Evolutionary conservation across 2,113 vertebrate species (phyloP).

Genomic region (Columbina picui): DNA sequence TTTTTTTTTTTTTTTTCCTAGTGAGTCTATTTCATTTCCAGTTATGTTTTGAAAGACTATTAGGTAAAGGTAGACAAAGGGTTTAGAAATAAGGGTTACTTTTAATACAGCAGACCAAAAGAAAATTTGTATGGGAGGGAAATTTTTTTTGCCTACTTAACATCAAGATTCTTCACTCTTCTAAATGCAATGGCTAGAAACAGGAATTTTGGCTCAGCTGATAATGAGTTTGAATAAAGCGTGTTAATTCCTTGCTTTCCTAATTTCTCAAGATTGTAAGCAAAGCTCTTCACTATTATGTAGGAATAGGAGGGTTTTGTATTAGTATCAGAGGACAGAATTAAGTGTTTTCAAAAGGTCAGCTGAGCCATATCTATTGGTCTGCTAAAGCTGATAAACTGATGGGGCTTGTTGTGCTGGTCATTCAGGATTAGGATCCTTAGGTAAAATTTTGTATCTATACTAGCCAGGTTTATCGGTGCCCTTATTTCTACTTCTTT

Average conservation of each 20-base stretch:
- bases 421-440: neutral
- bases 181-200: neutral
- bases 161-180: neutral
- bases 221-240: neutral
- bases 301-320: neutral
- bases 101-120: neutral
- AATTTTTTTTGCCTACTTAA: neutral
- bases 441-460: neutral
- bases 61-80: neutral
- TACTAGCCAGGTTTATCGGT: fast-evolving
- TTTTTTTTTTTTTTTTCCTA: neutral
- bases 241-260: neutral
- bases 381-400: neutral
- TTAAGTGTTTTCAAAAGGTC: neutral
- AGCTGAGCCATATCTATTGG: neutral
- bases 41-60: neutral
- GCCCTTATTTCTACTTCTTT: neutral
- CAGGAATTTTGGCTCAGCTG: neutral
- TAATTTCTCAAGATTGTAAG: neutral
- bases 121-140: neutral
- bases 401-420: neutral
- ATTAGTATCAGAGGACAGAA: neutral
- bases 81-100: neutral
- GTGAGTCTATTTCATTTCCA: neutral
- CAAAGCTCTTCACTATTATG: neutral